Evolutionary conservation across 2,888 invertebrate species (phyloP).

Genomic region (Drosophila planitibia): DNA sequence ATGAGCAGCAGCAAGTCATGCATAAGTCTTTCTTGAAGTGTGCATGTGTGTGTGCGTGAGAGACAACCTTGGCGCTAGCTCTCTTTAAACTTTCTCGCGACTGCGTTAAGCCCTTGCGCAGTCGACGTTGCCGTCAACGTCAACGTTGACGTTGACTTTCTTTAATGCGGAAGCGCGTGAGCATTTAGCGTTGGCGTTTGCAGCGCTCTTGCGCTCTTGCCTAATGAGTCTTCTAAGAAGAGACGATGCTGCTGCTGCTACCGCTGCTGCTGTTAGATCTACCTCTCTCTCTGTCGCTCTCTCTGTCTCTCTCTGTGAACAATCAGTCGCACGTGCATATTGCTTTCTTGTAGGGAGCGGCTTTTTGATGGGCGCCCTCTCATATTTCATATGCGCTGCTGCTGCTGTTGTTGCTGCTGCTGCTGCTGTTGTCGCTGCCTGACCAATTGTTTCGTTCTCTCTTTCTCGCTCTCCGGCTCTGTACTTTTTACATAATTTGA

Average conservation of each 20-base stretch:
- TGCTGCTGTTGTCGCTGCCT: constrained; percentile 34
- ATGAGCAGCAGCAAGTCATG: constrained; percentile 15
- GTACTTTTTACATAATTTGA: constrained; percentile 77
- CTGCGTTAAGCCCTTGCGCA: constrained; percentile 51
- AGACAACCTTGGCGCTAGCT: constrained; percentile 69
- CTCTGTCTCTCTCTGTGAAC: constrained; percentile 1
- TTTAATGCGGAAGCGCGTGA: constrained; percentile 73
- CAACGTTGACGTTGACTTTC: constrained; percentile 60
- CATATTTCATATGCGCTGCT: constrained; percentile 47
- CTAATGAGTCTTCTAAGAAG: constrained; percentile 67
- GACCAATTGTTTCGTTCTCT: constrained; percentile 34
- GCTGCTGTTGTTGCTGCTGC: constrained; percentile 34
- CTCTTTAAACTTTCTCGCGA: constrained; percentile 67
- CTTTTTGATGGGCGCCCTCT: constrained; percentile 47
- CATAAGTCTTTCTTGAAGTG: background rate
- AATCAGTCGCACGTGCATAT: constrained; percentile 35
- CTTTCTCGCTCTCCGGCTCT: constrained; percentile 34
- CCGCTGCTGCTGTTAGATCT: constrained; percentile 33
- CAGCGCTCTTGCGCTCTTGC: constrained; percentile 32
- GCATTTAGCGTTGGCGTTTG: constrained; percentile 61
- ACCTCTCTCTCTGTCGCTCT: constrained; percentile 15
- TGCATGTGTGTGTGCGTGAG: constrained; percentile 18
- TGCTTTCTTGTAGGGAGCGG: constrained; percentile 52
- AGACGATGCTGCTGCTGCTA: constrained; percentile 32
- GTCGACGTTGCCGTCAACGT: constrained; percentile 35